Evolutionary conservation across 2,113 vertebrate genomes (phyloP), one percentile per base, ranked within the genome.

Genomic region (Syngnathus floridae): DNA sequence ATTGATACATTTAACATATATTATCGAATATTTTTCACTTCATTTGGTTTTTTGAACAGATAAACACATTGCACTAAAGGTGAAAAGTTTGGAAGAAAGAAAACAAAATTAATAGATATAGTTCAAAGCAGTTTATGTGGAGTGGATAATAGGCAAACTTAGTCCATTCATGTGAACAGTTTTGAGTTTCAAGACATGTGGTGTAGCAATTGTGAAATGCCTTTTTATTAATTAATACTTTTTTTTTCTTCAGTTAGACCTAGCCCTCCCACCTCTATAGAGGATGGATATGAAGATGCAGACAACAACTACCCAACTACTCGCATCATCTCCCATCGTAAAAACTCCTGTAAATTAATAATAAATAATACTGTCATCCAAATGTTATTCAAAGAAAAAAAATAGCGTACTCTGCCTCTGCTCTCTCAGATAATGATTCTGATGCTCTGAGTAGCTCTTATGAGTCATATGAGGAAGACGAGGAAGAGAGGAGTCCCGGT

Each of bases 381-480:
- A 13, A 55, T 8, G 43, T 49, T 3, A 64, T 41, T 38, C 41
- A 4, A 16, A 2, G 1, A 40, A 37, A 37, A 38, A 37, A 56
- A 7, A n/a, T n/a, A 4, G 7, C 11, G n/a, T 40, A 16, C 6
- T 49, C 12, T 63, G 35, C 38, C 4, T 64, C 0, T 65, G 4
- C 41, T 77, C 10, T 17, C 19, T 38, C 61, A 99, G 97, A 96
- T 88, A 98, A 98, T 26, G 97, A 99, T 79, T 99, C 96, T 0
- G 96, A 98, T 56, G 95, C 93, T 0, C 90, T 97, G 89, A 99
- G 96, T 89, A 99, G 96, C 72, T 98, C 95, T 36, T 99, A 99
- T 0, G 97, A 99, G 81, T 99, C 97, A 0, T 99, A 99, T 0
- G 96, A 99, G 41, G 97, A 99, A 64, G 97, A 99, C 1, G 96